A percentile compares a stretch with the other conserved stretches of the same genome.
phyloP scores from a whole-genome alignment of 2,797 vertebrate species.

The Yasuhikotakia modesta region DNA sequence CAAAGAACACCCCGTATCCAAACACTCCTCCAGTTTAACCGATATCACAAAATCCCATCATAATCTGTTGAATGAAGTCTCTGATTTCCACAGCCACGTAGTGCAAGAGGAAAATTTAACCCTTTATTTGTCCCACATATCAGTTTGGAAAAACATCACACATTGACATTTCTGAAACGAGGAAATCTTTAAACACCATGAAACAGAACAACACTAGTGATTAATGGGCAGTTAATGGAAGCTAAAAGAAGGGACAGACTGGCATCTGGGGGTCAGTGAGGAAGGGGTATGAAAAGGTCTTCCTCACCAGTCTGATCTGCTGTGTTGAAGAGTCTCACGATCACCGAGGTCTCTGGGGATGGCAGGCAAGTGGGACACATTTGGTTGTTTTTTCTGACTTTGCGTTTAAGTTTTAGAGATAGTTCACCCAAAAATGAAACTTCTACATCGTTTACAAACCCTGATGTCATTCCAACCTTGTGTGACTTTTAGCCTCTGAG shows the following conservation, averaged over 20 bases:
- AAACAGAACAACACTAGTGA: neutral
- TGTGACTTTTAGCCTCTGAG: too few species aligned
- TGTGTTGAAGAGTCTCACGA: constrained; percentile 80
- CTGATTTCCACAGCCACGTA: neutral
- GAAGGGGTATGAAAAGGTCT: constrained; percentile 57
- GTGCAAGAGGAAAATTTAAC: neutral
- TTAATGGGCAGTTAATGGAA: constrained; percentile 4
- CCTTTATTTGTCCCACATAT: constrained; percentile 20
- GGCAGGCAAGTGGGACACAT: constrained; percentile 80
- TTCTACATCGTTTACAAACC: too few species aligned
- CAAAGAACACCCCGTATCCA: neutral
- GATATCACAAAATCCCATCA: neutral
- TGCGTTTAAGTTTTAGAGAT: too few species aligned
- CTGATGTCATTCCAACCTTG: too few species aligned
- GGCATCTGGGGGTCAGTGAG: constrained; percentile 33
- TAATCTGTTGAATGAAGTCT: neutral
- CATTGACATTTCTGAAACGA: neutral
- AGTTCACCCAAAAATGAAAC: too few species aligned
- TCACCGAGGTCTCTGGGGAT: constrained; percentile 80
- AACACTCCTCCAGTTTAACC: neutral
- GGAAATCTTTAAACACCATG: constrained; percentile 27
- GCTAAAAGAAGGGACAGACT: constrained; percentile 14
- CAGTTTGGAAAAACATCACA: neutral
- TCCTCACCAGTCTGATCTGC: constrained; percentile 80
- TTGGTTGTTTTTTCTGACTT: constrained; percentile 46